These are phyloP conservation scores for Ariolimax columbianus DNA, from an alignment of 2,888 invertebrate genomes.

Conservation along the genomic window DNA sequence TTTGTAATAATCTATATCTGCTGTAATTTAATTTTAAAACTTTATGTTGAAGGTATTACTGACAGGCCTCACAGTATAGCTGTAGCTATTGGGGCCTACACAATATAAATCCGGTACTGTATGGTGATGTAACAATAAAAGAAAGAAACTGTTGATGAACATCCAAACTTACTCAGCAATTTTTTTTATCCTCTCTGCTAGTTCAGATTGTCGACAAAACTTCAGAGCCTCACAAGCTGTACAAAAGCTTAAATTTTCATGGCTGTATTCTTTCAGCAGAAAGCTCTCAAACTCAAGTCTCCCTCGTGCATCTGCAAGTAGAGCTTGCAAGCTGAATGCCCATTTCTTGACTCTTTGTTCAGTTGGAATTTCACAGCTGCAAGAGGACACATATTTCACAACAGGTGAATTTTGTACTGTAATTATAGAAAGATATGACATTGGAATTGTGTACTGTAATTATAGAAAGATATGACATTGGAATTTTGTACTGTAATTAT, in stretches of 20 bases:
- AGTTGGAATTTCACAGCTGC: constrained; percentile 93
- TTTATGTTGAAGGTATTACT: too few species aligned
- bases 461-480: too few species aligned
- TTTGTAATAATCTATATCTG: too few species aligned
- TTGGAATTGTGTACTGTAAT: too few species aligned
- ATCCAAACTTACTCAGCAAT: constrained; percentile 89
- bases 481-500: too few species aligned
- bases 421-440: too few species aligned
- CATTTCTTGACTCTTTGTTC: constrained; percentile 96
- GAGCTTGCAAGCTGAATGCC: constrained; percentile 95
- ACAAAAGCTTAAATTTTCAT: constrained; percentile 99
- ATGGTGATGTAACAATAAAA: too few species aligned
- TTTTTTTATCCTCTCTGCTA: constrained; percentile 88
- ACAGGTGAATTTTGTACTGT: too few species aligned
- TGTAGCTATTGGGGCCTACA: too few species aligned
- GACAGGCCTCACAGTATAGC: too few species aligned
- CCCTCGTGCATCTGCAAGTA: constrained; percentile 92
- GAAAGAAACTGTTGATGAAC: not conserved
- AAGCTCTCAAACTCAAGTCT: constrained; percentile 95
- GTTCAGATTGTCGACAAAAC: constrained; percentile 90
- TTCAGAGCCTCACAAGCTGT: constrained; percentile 94
- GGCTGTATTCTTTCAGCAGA: constrained; percentile 96
- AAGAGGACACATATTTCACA: constrained; percentile 38
- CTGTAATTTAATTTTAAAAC: too few species aligned
- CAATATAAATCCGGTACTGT: too few species aligned